Base-by-base conservation (phyloP, 2,888 invertebrate genomes). In the Spilosoma lubricipeda region DNA sequence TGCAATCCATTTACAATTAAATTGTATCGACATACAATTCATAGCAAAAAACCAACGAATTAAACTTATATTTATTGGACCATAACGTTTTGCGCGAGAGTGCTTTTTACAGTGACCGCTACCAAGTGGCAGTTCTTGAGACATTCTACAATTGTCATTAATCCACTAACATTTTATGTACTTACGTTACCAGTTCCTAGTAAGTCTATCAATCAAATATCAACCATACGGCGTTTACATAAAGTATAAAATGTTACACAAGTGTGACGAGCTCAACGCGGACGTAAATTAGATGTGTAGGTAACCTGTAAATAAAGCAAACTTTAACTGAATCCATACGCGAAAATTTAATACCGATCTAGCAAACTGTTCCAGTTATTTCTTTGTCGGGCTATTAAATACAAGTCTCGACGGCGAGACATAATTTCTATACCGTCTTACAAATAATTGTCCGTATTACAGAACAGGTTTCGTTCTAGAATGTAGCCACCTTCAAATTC, bases 391-490 rank as follows among this genome's bases (percentile, higher is more conserved):
- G 72, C 64, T 30, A 71, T 70, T 69, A 36, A 71, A 72, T 45
- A 56, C 71, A 75, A 75, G 69, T 68, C 71, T 42, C 63, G 74
- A 70, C 66, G 74, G 63, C 13, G 36, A 71, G 67, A 71, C 71
- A 45, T 39, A 67, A 76, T 80, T 70, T 80, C 72, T 71, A 66
- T 27, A 56, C 68, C 56, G 64, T 76, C 75, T 76, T 66, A 64
- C 63, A 30, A 72, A 52, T 82, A 80, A 80, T 80, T 76, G 69
- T 68, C 59, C 52, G 59, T 71, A 64, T 70, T 76, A 23, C 30
- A 48, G 68, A n/a, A 39, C 65, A 66, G 59, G 65, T 59, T 23
- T 18, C 52, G 59, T 66, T 59, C 27, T 67, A 20, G 67, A 64
- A 65, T 64, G 13, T 20, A 36, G 36, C 45, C 39, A 33, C 59